A percentile compares a stretch with the other conserved stretches of the same genome.
phyloP scores from a whole-genome alignment of 2,888 invertebrate species.

The Dromius quadrimaculatus region DNA sequence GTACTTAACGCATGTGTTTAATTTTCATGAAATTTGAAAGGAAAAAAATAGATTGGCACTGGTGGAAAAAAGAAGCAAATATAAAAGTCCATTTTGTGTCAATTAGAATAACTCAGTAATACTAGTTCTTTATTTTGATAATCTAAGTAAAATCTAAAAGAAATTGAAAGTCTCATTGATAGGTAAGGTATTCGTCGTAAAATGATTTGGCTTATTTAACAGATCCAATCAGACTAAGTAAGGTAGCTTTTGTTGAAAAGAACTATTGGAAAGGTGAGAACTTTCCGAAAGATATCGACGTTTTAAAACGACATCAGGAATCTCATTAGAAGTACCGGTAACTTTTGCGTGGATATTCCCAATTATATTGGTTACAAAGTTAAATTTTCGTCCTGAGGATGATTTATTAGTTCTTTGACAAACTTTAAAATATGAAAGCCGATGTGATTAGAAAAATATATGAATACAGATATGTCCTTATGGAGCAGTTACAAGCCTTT shows the following conservation, averaged over 20 bases:
- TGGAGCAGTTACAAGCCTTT: too few relatives aligned
- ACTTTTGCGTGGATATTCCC: slow-evolving; percentile 19
- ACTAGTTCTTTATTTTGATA: not conserved
- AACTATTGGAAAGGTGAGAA: slow-evolving; percentile 15
- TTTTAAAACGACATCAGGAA: slow-evolving; percentile 5
- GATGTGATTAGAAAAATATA: too few relatives aligned
- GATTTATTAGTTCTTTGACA: too few relatives aligned
- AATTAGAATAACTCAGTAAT: not conserved
- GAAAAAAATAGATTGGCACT: too few relatives aligned
- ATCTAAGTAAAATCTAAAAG: slow-evolving; percentile 9
- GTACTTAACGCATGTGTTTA: too few relatives aligned
- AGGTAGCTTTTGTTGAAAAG: slow-evolving; percentile 7
- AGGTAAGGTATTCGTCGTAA: slow-evolving; percentile 1
- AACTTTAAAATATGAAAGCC: too few relatives aligned
- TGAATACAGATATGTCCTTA: too few relatives aligned
- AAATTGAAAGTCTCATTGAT: not conserved
- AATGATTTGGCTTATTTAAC: slow-evolving; percentile 26
- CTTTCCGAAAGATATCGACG: slow-evolving; percentile 33
- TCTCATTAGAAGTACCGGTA: slow-evolving; percentile 32
- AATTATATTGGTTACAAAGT: slow-evolving; percentile 7
- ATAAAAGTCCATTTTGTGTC: not conserved
- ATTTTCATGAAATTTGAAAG: too few relatives aligned
- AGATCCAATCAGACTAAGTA: slow-evolving; percentile 43
- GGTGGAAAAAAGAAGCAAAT: too few relatives aligned
- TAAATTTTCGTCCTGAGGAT: too few relatives aligned